Conservation (phyloP, 2,797 vertebrate genomes). For the Acanthopagrus latus region DNA sequence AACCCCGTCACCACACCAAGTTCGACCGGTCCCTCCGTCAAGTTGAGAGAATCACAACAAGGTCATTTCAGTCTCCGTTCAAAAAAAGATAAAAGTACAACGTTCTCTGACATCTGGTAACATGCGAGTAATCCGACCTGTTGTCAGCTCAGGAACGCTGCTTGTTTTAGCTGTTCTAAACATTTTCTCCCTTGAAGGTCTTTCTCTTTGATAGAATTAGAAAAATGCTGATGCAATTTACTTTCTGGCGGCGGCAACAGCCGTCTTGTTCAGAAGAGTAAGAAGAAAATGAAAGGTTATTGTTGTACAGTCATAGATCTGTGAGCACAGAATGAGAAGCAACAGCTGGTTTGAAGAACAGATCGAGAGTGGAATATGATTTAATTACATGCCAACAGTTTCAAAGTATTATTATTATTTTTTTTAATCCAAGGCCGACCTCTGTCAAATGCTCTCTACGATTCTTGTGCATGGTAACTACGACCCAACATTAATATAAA, state of each 20-base stretch:
- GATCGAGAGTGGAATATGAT: neutral
- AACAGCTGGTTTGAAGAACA: neutral
- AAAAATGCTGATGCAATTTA: neutral
- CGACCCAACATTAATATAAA: too few species aligned
- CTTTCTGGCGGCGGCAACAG: neutral
- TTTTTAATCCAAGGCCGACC: neutral
- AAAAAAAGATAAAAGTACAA: neutral
- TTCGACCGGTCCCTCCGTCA: neutral
- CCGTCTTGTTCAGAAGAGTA: neutral
- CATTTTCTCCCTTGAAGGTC: neutral
- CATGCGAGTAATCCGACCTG: neutral
- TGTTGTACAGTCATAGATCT: neutral
- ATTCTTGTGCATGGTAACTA: neutral
- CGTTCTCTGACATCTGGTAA: neutral
- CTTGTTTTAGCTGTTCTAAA: neutral
- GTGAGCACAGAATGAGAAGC: neutral
- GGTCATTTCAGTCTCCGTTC: neutral
- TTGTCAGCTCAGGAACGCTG: neutral
- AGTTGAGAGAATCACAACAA: neutral
- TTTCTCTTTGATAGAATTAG: neutral
- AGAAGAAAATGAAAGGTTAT: neutral
- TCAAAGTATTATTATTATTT: neutral
- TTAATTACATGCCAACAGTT: neutral
- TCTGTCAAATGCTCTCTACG: neutral
- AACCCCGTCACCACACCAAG: conserved; percentile 10